Conservation (phyloP, 2,888 invertebrate species). For the Lithodes maja region DNA sequence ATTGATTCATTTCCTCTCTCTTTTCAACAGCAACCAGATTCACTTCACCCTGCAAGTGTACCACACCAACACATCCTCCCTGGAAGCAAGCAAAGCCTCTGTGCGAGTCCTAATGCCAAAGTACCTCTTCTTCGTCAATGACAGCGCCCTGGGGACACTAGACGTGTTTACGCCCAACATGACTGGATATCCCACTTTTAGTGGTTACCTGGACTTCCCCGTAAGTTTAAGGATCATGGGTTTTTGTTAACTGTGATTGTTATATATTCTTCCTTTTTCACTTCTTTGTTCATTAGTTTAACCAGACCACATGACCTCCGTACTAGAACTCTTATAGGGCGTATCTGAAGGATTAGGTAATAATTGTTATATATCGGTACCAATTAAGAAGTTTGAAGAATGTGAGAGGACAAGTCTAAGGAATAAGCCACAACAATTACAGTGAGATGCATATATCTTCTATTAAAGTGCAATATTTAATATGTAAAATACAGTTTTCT, state of each 20-base stretch:
- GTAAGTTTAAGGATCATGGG: conserved; percentile 38
- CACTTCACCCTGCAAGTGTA: conserved; percentile 36
- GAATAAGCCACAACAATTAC: too few relatives aligned
- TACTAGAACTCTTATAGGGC: too few relatives aligned
- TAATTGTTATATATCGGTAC: too few relatives aligned
- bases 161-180: conserved; percentile 40
- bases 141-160: background rate
- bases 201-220: conserved; percentile 46
- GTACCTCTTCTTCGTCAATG: conserved; percentile 37
- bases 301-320: too few relatives aligned
- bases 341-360: too few relatives aligned
- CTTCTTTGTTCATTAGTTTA: too few relatives aligned
- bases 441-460: too few relatives aligned
- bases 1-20: conserved; percentile 16
- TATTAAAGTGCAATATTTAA: too few relatives aligned
- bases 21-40: conserved; percentile 20
- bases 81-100: conserved; percentile 49
- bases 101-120: conserved; percentile 50
- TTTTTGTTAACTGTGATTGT: background rate
- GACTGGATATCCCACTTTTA: conserved; percentile 35
- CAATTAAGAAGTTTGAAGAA: too few relatives aligned
- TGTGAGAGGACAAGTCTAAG: too few relatives aligned
- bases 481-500: too few relatives aligned
- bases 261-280: background rate
- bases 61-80: conserved; percentile 52